Percentiles rank a stretch among this genome's conserved stretches.
These are phyloP conservation scores for Limosa lapponica DNA, from an alignment of 2,797 vertebrate genomes.

Conservation along the genomic window DNA sequence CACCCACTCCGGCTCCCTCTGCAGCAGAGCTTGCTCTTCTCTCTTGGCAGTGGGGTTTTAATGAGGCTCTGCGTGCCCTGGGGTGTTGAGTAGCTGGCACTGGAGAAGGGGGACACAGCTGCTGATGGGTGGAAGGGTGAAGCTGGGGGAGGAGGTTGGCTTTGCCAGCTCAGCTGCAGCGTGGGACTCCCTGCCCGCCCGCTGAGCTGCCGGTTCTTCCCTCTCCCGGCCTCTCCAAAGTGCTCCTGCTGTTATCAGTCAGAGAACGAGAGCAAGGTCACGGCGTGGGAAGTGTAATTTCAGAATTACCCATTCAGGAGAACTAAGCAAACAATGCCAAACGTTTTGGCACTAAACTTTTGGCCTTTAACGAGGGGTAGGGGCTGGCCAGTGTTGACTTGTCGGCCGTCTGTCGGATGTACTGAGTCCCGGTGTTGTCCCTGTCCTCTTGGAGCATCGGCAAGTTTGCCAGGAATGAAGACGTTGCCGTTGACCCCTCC, in stretches of 20 bases:
- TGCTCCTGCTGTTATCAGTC: background rate
- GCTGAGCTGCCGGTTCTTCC: background rate
- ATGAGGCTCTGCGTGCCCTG: background rate
- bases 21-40: background rate
- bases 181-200: background rate
- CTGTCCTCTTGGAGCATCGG: background rate
- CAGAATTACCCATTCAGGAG: background rate
- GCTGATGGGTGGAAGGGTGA: background rate
- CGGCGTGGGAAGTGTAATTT: background rate
- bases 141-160: background rate
- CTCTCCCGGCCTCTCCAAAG: background rate
- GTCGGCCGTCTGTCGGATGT: background rate
- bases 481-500: background rate
- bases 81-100: background rate
- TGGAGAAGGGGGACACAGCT: background rate
- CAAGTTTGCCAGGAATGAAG: background rate
- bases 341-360: background rate
- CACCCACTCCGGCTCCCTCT: accelerated
- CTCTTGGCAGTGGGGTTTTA: background rate
- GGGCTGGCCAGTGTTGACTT: background rate
- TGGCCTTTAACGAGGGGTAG: background rate
- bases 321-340: background rate
- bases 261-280: background rate
- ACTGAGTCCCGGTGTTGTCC: background rate
- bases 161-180: background rate